A percentile compares a stretch with the other conserved stretches of the same genome.
Evolutionary conservation across 2,113 vertebrate genomes (phyloP).

Genomic region (Sphyrna mokarran): DNA sequence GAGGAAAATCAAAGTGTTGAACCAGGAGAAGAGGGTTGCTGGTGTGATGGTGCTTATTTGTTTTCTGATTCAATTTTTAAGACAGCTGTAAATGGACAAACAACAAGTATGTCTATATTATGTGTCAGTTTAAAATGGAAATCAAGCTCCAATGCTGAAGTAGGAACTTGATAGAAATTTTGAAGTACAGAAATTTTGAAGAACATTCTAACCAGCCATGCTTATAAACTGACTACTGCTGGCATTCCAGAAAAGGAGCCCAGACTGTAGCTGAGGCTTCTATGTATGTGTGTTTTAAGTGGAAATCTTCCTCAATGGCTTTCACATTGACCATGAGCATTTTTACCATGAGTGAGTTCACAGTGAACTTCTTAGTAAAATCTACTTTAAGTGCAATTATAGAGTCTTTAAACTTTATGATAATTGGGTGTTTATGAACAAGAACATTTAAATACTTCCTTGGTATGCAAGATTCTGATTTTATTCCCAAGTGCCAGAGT

Average conservation of each 20-base stretch:
- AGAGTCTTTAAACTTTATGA: neutral
- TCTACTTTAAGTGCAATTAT: neutral
- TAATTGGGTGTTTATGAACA: neutral
- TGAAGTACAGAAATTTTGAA: neutral
- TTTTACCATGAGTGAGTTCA: neutral
- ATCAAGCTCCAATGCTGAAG: neutral
- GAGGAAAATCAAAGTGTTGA: neutral
- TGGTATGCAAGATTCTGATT: neutral
- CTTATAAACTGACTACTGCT: neutral
- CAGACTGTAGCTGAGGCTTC: neutral
- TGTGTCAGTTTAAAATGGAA: neutral
- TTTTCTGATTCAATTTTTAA: neutral
- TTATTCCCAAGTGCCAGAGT: neutral
- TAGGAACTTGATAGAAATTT: neutral
- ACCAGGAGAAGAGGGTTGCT: no score
- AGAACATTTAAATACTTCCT: neutral
- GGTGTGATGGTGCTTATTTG: neutral
- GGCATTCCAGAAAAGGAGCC: neutral
- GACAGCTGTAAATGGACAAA: neutral
- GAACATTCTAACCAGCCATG: neutral
- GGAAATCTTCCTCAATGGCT: neutral
- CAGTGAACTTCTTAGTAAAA: neutral
- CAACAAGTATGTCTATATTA: neutral
- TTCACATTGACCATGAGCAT: no score
- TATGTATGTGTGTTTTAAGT: neutral